These are phyloP conservation scores for Monochamus alternatus DNA, from an alignment of 2,888 invertebrate species.

Conservation along the genomic window DNA sequence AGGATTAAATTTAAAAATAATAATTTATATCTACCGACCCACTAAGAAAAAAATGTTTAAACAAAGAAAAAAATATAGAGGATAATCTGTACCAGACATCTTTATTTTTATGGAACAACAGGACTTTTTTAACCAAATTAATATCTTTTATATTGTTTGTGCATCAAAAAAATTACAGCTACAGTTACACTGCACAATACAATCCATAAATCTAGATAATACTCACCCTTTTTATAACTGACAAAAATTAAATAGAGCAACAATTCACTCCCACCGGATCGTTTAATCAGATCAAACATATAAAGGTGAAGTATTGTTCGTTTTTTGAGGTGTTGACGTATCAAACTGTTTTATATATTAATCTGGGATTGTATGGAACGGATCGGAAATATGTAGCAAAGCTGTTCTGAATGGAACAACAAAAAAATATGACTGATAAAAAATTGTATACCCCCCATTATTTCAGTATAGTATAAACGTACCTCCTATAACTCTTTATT, in stretches of 20 bases:
- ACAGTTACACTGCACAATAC: constrained; percentile 46
- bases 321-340: constrained; percentile 47
- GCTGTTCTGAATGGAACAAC: constrained; percentile 28
- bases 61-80: constrained; percentile 17
- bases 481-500: too few species aligned
- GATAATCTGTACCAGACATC: constrained; percentile 46
- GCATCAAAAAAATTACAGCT: constrained; percentile 40
- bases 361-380: constrained; percentile 46
- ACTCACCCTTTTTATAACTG: constrained; percentile 58
- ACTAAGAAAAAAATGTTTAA: neutral
- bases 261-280: constrained; percentile 60
- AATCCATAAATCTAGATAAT: constrained; percentile 56
- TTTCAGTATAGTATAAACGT: neutral
- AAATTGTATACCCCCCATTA: constrained; percentile 17
- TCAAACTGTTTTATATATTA: constrained; percentile 50
- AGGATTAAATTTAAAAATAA: constrained; percentile 2
- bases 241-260: constrained; percentile 61
- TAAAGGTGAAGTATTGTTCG: constrained; percentile 44
- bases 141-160: constrained; percentile 8
- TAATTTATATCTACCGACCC: constrained; percentile 10
- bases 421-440: constrained; percentile 9
- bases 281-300: constrained; percentile 39
- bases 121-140: constrained; percentile 9
- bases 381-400: constrained; percentile 37
- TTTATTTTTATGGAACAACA: constrained; percentile 20